A percentile compares a stretch with the other conserved stretches of the same genome.
These are phyloP conservation scores for Galerucella nymphaeae DNA, from an alignment of 2,888 invertebrate genomes.

Conservation along the genomic window DNA sequence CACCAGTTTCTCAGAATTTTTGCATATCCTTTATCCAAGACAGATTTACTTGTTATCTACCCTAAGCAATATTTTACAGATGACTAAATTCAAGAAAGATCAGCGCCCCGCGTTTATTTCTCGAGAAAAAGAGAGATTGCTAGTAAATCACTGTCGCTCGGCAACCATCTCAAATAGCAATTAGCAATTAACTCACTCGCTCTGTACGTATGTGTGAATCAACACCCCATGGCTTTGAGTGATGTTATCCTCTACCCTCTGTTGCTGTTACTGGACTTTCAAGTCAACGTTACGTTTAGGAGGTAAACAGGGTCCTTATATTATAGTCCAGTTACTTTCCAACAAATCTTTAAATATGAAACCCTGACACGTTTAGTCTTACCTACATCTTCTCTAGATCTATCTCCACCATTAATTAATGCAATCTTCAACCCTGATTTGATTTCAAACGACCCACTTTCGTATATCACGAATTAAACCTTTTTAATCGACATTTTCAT, in stretches of 20 bases:
- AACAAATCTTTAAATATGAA: neutral
- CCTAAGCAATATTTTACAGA: slow-evolving; percentile 57
- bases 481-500: no score
- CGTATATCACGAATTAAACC: no score
- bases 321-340: neutral
- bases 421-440: no score
- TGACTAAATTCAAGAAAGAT: slow-evolving; percentile 56
- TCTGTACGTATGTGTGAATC: slow-evolving; percentile 56
- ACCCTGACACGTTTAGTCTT: no score
- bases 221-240: slow-evolving; percentile 50
- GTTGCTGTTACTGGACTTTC: slow-evolving; percentile 30
- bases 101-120: slow-evolving; percentile 40
- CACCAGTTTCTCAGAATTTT: slow-evolving; percentile 30
- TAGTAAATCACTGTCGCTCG: slow-evolving; percentile 60
- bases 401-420: no score
- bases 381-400: no score
- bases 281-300: slow-evolving; percentile 14
- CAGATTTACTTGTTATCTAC: slow-evolving; percentile 44
- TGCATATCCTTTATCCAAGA: slow-evolving; percentile 27
- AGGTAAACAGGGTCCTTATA: neutral
- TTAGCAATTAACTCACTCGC: slow-evolving; percentile 63
- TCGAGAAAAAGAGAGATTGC: slow-evolving; percentile 48
- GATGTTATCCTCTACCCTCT: slow-evolving; percentile 38
- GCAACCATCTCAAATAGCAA: slow-evolving; percentile 62
- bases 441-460: no score